These are phyloP conservation scores for Oreohelix idahoensis DNA, from an alignment of 1,140 invertebrate species.

Conservation along the genomic window DNA sequence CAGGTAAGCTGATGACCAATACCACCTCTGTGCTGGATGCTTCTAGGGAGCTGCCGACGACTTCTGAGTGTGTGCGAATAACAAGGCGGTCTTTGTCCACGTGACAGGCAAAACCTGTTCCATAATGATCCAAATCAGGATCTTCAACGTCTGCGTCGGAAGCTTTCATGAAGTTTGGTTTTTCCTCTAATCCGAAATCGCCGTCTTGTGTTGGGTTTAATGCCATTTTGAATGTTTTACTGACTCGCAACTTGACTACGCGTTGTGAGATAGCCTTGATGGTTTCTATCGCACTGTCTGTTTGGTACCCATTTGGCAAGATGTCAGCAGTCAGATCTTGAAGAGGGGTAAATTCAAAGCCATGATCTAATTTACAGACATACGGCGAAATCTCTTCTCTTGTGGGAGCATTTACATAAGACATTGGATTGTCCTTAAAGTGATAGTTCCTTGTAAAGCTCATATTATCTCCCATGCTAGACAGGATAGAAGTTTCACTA, in stretches of 20 bases:
- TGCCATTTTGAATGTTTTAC: background rate
- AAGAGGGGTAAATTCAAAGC: background rate
- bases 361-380: background rate
- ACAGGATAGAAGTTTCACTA: background rate
- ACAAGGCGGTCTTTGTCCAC: background rate
- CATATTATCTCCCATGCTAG: background rate
- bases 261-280: constrained; percentile 2
- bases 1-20: background rate
- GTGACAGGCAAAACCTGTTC: constrained; percentile 13
- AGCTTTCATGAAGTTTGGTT: background rate
- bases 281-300: background rate
- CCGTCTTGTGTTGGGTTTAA: background rate
- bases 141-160: background rate
- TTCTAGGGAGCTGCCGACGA: constrained; percentile 5
- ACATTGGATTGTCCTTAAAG: background rate
- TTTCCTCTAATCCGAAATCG: background rate
- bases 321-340: background rate
- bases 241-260: constrained; percentile 1
- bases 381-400: background rate
- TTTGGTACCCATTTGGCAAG: background rate
- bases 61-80: constrained; percentile 2
- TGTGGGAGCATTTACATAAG: background rate
- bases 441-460: background rate
- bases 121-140: constrained; percentile 9
- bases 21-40: background rate